phyloP scores from a whole-genome alignment of 2,888 invertebrate genomes.

The Muscina levida region DNA sequence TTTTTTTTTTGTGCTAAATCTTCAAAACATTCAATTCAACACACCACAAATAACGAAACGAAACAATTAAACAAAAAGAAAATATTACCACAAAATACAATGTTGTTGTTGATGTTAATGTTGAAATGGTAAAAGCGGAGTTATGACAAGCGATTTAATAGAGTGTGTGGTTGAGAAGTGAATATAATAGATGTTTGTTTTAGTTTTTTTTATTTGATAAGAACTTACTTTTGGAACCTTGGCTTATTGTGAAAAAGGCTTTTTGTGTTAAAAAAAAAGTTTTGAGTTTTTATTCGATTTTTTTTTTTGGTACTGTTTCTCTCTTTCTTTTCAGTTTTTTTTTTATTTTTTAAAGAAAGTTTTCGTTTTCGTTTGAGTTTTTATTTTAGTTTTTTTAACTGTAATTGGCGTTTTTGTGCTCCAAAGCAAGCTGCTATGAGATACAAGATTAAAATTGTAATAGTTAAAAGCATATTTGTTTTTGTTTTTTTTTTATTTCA shows the following conservation, averaged over 20 bases:
- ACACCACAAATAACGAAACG: too few species aligned
- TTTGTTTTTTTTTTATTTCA: conserved; percentile 18
- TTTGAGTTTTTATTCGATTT: conserved; percentile 57
- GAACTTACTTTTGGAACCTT: conserved; percentile 61
- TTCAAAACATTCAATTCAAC: too few species aligned
- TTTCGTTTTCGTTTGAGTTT: too few species aligned
- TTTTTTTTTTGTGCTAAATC: too few species aligned
- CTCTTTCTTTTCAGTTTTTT: too few species aligned
- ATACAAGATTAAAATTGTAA: conserved; percentile 72
- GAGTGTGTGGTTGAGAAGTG: too few species aligned
- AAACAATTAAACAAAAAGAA: too few species aligned
- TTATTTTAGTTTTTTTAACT: conserved; percentile 49
- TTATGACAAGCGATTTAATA: too few species aligned
- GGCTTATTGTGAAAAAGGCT: conserved; percentile 36
- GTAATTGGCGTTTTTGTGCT: conserved; percentile 74
- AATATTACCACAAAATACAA: too few species aligned
- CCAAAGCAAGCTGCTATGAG: conserved; percentile 80
- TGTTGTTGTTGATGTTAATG: too few species aligned
- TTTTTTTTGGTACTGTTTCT: conserved; percentile 63
- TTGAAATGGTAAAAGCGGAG: too few species aligned
- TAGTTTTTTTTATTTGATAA: too few species aligned
- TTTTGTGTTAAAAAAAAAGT: conserved; percentile 48
- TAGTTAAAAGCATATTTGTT: conserved; percentile 66
- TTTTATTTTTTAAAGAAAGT: conserved; percentile 13
- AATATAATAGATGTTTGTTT: conserved; percentile 12